These are phyloP conservation scores for Centroberyx gerrardi DNA, from an alignment of 2,797 vertebrate species.

Conservation along the genomic window DNA sequence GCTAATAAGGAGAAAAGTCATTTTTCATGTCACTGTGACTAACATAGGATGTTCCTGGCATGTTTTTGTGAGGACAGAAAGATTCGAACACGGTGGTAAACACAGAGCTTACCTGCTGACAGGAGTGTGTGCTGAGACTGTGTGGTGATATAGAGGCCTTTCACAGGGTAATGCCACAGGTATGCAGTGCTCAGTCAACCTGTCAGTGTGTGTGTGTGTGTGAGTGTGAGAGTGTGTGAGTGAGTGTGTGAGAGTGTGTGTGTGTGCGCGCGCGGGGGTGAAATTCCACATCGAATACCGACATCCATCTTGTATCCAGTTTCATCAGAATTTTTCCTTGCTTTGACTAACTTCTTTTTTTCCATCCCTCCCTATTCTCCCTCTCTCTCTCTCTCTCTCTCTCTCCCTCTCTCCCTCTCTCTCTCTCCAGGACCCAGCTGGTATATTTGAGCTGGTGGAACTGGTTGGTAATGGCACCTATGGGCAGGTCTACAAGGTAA, in stretches of 20 bases:
- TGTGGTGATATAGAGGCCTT: slow-evolving; percentile 8
- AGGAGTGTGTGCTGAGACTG: slow-evolving; percentile 24
- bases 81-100: no score
- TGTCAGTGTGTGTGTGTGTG: slow-evolving; percentile 31
- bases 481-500: slow-evolving; percentile 97
- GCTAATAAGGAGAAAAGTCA: no score
- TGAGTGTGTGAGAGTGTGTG: background rate
- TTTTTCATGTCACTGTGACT: no score
- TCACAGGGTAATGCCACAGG: slow-evolving; percentile 35
- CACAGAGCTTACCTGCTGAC: no score
- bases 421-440: slow-evolving; percentile 92
- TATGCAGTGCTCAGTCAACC: slow-evolving; percentile 30
- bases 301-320: slow-evolving; percentile 8
- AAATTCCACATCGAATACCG: slow-evolving; percentile 38
- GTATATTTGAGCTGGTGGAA: slow-evolving; percentile 98
- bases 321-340: slow-evolving; percentile 8
- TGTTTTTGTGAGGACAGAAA: no score
- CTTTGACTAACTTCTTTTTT: background rate
- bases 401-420: slow-evolving; percentile 15
- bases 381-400: slow-evolving; percentile 17
- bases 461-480: slow-evolving; percentile 98
- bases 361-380: background rate
- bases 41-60: no score
- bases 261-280: slow-evolving; percentile 43
- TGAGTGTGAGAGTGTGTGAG: background rate